Base-by-base conservation (phyloP, 2,113 vertebrate genomes). In the Saimiri boliviensis region DNA sequence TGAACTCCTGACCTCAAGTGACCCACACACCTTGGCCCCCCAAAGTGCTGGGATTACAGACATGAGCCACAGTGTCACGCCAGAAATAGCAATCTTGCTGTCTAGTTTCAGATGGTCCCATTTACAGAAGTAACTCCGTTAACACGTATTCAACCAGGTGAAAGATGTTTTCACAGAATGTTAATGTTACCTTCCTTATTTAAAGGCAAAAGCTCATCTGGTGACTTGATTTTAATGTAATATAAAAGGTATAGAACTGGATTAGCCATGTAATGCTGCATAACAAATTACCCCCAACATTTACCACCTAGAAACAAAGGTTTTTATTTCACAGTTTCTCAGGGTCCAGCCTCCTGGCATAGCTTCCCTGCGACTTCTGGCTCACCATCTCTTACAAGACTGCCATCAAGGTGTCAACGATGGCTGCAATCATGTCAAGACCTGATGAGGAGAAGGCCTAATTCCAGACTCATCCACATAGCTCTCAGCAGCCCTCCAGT, bases 91-190 rank as follows among this genome's bases (percentile, higher is more conserved):
- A 92, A 40, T 87, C 17, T 52, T 54, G 37, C 8, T n/a, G 8
- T 88, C 10, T 73, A 52, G 16, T 92, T 95, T 68, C 79, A 94
- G 83, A 76, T 8, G 70, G 0, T n/a, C 5, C 42, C 80, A 21
- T 66, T 47, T 85, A 45, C 13, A 81, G 13, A 86, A 42, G 30
- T 37, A 45, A 91, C 4, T 93, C 70, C 70, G 8, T 56, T 76
- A 84, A 68, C 19, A 70, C 58, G 10, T 40, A 68, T 58, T 82
- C 54, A 42, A n/a, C 20, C 5, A 40, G 4, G 6, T 88, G 54
- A 85, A 85, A 94, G 42, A 13, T 63, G 12, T 96, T 93, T 92
- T 86, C 42, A 66, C 58, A 86, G 23, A 25, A 86, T 76, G 70
- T 40, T 21, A 74, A 11, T 56, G 30, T 60, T 66, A 79, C 27